Conservation (phyloP, 37 sponge, comb jelly and placozoan genomes). For the Tethya wilhelma region DNA sequence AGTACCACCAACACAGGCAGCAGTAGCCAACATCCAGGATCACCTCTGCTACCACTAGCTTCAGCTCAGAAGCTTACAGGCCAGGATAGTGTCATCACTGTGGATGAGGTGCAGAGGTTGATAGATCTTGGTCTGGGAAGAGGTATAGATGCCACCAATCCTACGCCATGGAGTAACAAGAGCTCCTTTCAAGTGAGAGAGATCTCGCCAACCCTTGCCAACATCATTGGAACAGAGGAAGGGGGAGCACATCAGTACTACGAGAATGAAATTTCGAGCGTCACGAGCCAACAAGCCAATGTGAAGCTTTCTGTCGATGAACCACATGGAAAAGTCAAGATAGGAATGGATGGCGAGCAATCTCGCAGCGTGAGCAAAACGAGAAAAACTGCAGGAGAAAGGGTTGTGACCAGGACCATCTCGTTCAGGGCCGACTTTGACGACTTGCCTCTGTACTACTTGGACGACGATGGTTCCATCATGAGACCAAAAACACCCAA, state of each 20-base stretch:
- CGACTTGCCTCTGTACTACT: conserved; percentile 18
- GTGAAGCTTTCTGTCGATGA: conserved; percentile 43
- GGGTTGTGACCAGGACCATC: conserved; percentile 52
- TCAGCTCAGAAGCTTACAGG: neutral
- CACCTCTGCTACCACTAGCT: too few species aligned
- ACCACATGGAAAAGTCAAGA: conserved; percentile 6
- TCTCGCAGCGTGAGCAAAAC: conserved; percentile 23
- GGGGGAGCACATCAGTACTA: conserved; percentile 53
- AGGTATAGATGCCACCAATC: conserved; percentile 63
- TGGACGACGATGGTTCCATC: neutral
- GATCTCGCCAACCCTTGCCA: conserved; percentile 1
- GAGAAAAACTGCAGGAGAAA: conserved; percentile 35
- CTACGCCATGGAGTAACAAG: conserved; percentile 66
- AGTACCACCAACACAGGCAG: too few species aligned
- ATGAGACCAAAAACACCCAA: neutral
- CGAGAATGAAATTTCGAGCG: conserved; percentile 45
- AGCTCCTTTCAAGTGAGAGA: conserved; percentile 65
- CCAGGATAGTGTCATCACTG: conserved; percentile 12
- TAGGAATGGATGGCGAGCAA: conserved; percentile 53
- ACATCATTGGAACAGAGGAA: conserved; percentile 58
- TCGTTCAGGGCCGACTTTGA: conserved; percentile 43
- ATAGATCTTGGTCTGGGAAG: conserved; percentile 66
- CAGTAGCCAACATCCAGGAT: too few species aligned
- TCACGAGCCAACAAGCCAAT: conserved; percentile 26
- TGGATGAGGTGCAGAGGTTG: conserved; percentile 21